phyloP scores from a whole-genome alignment of 2,113 vertebrate species.

The Heptranchias perlo region DNA sequence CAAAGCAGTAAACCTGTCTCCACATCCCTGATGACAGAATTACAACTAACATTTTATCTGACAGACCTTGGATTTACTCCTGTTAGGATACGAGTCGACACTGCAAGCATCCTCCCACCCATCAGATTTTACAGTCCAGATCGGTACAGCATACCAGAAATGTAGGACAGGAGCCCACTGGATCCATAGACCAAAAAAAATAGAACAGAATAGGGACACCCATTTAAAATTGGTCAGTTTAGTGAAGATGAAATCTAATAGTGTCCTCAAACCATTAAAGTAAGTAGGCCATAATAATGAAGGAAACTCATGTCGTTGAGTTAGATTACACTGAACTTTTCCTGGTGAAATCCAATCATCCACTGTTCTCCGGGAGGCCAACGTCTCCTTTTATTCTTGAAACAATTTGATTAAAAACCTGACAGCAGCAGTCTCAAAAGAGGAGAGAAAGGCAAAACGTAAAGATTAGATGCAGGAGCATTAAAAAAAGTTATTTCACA shows the following conservation, averaged over 20 bases:
- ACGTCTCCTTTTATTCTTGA: no score
- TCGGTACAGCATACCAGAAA: background rate
- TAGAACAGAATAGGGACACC: background rate
- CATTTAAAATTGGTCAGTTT: background rate
- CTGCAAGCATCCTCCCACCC: background rate
- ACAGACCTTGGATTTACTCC: background rate
- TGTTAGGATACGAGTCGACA: background rate
- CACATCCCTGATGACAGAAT: background rate
- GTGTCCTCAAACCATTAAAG: background rate
- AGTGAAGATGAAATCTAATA: background rate
- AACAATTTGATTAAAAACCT: background rate
- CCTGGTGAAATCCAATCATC: background rate
- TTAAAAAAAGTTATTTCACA: background rate
- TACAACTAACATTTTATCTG: background rate
- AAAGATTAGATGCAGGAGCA: background rate
- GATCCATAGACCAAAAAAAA: background rate
- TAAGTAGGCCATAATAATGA: background rate
- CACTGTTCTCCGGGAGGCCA: background rate
- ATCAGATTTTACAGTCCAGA: background rate
- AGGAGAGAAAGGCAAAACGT: background rate
- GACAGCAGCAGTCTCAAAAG: background rate
- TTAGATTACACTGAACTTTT: background rate
- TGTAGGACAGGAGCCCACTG: background rate
- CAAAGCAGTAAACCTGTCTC: background rate
- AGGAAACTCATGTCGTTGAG: background rate